Evolutionary conservation across 2,888 invertebrate species (phyloP), one percentile per base, ranked within the genome.

Genomic region (Drosophila robusta): DNA sequence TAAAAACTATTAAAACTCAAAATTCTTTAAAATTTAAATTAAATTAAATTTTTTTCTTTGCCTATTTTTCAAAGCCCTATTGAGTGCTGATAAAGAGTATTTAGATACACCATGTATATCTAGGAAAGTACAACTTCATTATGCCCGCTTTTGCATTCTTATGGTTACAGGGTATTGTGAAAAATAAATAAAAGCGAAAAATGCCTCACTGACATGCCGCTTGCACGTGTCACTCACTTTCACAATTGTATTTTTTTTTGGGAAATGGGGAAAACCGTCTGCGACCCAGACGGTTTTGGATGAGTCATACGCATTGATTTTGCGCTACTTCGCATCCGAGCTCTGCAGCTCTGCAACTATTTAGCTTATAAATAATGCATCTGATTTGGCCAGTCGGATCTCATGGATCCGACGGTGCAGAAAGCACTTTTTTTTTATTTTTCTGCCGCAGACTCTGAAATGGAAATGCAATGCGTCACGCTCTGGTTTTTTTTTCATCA

Each of bases 221-320:
- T 32, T 49, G 68, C 83, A 78, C 85, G 85, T 87, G 81, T 72
- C 81, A 85, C 85, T 87, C 81, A 85, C 85, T 87, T 87, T 82
- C 82, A 75, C 88, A 81, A 85, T 70, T 66, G 9, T 32, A 11
- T 11, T 32, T 11, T 32, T 32, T 32, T 26, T n/a, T 29, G n/a
- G 34, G 49, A 26, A 68, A 57, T 36, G 34, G 75, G 45, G 52
- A 51, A 70, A 74, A 56, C 47, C 50, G 63, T 57, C 60, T 66
- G 55, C 46, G 18, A 32, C 18, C 42, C 51, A 73, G 57, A 50
- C 58, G 12, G 8, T 50, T 47, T 26, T 24, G 12, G 34, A 60
- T 73, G 75, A 75, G 18, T 75, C 74, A 73, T 56, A 44, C 42
- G 39, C 57, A 55, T 60, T 60, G 72, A 42, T 50, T 70, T 47